Evolutionary conservation across 2,797 vertebrate species (phyloP).

Genomic region (Apodemus agrarius): DNA sequence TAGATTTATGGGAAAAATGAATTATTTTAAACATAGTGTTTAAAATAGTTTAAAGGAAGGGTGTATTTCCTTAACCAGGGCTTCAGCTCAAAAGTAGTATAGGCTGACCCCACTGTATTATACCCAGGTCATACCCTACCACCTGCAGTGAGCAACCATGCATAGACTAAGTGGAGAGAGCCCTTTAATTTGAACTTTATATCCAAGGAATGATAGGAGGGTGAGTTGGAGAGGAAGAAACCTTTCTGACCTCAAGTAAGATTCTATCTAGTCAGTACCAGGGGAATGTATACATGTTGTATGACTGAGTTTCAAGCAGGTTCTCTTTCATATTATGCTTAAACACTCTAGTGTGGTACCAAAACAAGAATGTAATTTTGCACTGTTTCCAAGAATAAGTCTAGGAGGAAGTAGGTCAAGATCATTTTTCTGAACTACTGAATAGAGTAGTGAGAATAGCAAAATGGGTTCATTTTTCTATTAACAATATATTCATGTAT

Average conservation of each 20-base stretch:
- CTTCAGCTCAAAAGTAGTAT: neutral
- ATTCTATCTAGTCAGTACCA: neutral
- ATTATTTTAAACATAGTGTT: neutral
- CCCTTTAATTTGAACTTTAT: neutral
- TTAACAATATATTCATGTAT: neutral
- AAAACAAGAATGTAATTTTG: neutral
- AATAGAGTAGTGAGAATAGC: neutral
- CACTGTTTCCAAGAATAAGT: neutral
- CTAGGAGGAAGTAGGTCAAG: neutral
- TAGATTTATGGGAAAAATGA: neutral
- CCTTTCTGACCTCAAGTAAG: neutral
- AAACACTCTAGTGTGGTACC: neutral
- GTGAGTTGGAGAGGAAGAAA: neutral
- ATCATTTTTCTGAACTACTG: neutral
- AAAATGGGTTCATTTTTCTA: neutral
- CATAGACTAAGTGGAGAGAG: neutral
- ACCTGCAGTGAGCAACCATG: neutral
- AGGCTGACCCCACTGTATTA: neutral
- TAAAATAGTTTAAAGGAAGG: neutral
- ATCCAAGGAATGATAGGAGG: neutral
- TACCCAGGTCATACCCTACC: neutral
- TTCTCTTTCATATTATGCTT: neutral
- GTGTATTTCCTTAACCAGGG: neutral
- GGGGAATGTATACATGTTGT: neutral
- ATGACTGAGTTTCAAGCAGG: neutral